Conservation (phyloP, 2,113 vertebrate genomes). For the Cyprinodon brontotheroides region DNA sequence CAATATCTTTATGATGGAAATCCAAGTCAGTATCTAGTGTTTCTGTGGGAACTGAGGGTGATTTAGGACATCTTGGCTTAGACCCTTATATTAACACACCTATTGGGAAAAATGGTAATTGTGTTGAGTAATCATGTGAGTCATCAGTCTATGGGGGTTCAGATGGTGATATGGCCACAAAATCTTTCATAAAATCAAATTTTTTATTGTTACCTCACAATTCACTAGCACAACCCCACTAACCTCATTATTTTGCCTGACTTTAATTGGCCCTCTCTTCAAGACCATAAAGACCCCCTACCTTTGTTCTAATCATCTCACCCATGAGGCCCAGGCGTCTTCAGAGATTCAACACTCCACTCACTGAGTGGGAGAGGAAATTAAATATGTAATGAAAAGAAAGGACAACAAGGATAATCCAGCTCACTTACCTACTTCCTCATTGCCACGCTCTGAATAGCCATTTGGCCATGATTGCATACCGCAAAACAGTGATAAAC, state of each 20-base stretch:
- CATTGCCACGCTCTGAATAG: slow-evolving; percentile 28
- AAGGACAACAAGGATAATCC: slow-evolving; percentile 50
- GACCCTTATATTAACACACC: slow-evolving; percentile 58
- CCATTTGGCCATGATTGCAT: slow-evolving; percentile 32
- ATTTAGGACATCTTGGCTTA: slow-evolving; percentile 35
- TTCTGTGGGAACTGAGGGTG: slow-evolving; percentile 20
- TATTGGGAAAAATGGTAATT: slow-evolving; percentile 68
- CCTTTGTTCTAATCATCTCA: slow-evolving; percentile 63
- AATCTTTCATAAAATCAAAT: slow-evolving; percentile 52
- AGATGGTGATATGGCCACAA: slow-evolving; percentile 31
- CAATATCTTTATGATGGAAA: slow-evolving; percentile 40
- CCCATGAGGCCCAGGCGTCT: slow-evolving; percentile 38
- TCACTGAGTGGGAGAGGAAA: slow-evolving; percentile 45
- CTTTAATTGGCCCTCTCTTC: slow-evolving; percentile 64
- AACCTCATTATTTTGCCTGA: slow-evolving; percentile 76
- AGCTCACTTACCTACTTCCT: slow-evolving; percentile 21
- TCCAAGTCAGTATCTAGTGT: slow-evolving; percentile 20
- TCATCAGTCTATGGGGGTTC: slow-evolving; percentile 18
- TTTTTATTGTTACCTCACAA: slow-evolving; percentile 66
- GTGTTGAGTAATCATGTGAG: slow-evolving; percentile 64
- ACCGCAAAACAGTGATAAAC: slow-evolving; percentile 18
- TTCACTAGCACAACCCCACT: slow-evolving; percentile 63
- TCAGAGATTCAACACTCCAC: slow-evolving; percentile 55
- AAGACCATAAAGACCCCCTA: slow-evolving; percentile 58
- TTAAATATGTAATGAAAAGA: slow-evolving; percentile 63